Conservation (phyloP, 2,888 invertebrate species). For the Anorthoa munda region DNA sequence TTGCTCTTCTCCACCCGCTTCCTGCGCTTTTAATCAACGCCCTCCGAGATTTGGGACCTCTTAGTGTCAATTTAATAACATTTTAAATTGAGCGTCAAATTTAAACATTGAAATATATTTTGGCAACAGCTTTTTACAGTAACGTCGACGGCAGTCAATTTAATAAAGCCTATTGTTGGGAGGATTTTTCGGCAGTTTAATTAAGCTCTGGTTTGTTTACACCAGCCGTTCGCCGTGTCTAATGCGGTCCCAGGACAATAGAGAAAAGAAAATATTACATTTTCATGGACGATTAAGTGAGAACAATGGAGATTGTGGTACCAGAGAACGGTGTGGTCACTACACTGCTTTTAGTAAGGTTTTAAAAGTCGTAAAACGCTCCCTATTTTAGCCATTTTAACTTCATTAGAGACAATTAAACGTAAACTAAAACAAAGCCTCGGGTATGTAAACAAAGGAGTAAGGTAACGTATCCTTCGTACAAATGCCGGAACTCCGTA, state of each 20-base stretch:
- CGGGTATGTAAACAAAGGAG: constrained; percentile 54
- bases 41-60: constrained; percentile 73
- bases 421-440: constrained; percentile 41
- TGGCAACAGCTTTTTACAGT: constrained; percentile 52
- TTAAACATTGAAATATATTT: constrained; percentile 66
- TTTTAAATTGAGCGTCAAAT: constrained; percentile 75
- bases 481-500: constrained; percentile 56
- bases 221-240: constrained; percentile 35
- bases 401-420: constrained; percentile 30
- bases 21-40: constrained; percentile 81
- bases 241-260: constrained; percentile 57
- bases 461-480: constrained; percentile 24
- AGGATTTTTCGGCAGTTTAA: constrained; percentile 56
- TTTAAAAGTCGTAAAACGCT: constrained; percentile 32
- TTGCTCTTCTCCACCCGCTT: constrained; percentile 69
- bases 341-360: constrained; percentile 26
- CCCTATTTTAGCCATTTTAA: constrained; percentile 35
- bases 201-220: constrained; percentile 59
- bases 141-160: constrained; percentile 49
- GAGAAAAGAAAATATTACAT: constrained; percentile 64
- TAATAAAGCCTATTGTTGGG: constrained; percentile 52
- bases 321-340: constrained; percentile 41
- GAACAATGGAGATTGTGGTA: constrained; percentile 67
- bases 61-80: constrained; percentile 82
- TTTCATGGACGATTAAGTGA: constrained; percentile 74